Evolutionary conservation across 92 coral and sea anemone genomes (phyloP).

Genomic region (Meandrina meandrites): DNA sequence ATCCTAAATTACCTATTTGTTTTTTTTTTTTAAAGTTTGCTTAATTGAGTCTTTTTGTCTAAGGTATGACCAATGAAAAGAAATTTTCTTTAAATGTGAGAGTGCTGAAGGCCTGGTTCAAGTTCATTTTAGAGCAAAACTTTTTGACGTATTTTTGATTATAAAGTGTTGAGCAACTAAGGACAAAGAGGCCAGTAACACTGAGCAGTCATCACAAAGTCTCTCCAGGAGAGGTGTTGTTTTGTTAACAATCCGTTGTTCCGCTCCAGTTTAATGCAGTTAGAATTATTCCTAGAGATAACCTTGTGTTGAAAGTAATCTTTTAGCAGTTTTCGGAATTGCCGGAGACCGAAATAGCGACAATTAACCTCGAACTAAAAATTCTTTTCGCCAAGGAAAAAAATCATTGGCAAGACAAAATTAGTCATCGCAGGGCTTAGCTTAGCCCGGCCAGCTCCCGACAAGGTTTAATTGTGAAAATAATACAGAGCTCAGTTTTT

Average conservation of each 20-base stretch:
- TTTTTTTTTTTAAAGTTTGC: background rate
- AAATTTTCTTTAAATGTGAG: background rate
- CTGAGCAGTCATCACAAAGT: background rate
- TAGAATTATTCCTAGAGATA: background rate
- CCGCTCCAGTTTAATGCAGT: background rate
- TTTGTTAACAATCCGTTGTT: background rate
- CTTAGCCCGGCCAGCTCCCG: background rate
- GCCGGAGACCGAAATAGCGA: background rate
- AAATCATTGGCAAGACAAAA: background rate
- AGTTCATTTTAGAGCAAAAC: background rate
- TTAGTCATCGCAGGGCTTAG: background rate
- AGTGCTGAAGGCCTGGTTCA: background rate
- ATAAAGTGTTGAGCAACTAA: background rate
- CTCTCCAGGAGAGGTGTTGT: background rate
- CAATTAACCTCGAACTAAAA: background rate
- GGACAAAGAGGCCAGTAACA: too few species aligned
- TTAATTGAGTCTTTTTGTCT: background rate
- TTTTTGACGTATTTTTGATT: background rate
- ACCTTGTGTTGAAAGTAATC: slow-evolving; percentile 1
- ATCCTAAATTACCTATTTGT: background rate
- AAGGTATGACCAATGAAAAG: background rate
- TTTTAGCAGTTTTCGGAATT: background rate
- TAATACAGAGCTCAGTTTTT: background rate
- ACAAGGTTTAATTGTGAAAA: background rate
- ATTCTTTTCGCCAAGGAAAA: background rate